These are phyloP conservation scores for Asbolus verrucosus DNA, from an alignment of 1,140 invertebrate genomes.

Conservation along the genomic window DNA sequence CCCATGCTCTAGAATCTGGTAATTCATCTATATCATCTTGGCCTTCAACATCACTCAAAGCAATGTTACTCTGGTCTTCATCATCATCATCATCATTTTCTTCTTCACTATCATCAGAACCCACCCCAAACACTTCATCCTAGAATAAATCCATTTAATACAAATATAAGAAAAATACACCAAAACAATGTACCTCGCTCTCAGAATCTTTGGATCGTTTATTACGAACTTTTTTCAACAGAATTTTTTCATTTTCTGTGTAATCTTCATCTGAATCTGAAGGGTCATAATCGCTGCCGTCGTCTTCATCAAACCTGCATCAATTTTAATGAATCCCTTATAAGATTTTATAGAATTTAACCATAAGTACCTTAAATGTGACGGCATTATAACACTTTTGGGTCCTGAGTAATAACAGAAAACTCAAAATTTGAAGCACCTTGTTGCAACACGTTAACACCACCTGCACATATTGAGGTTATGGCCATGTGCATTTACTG, in stretches of 20 bases:
- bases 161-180: not conserved
- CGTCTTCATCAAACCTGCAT: constrained; percentile 55
- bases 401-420: too few species aligned
- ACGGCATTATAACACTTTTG: not conserved
- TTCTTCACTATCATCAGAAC: too few species aligned
- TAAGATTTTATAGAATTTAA: constrained; percentile 5
- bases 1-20: constrained; percentile 88
- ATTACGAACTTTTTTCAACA: constrained; percentile 73
- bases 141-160: constrained; percentile 40
- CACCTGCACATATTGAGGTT: too few species aligned
- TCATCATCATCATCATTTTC: constrained; percentile 46
- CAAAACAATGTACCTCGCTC: constrained; percentile 67
- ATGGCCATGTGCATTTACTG: too few species aligned
- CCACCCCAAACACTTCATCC: constrained; percentile 66
- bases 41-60: constrained; percentile 80
- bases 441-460: too few species aligned
- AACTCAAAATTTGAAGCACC: too few species aligned
- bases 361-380: constrained; percentile 9
- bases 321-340: too few species aligned
- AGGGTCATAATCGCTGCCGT: constrained; percentile 69
- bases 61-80: constrained; percentile 65
- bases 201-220: constrained; percentile 68
- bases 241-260: constrained; percentile 72
- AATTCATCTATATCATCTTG: constrained; percentile 75
- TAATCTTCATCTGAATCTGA: constrained; percentile 81